Base-by-base conservation (phyloP, 1,140 invertebrate genomes). In the Cherax quadricarinatus region DNA sequence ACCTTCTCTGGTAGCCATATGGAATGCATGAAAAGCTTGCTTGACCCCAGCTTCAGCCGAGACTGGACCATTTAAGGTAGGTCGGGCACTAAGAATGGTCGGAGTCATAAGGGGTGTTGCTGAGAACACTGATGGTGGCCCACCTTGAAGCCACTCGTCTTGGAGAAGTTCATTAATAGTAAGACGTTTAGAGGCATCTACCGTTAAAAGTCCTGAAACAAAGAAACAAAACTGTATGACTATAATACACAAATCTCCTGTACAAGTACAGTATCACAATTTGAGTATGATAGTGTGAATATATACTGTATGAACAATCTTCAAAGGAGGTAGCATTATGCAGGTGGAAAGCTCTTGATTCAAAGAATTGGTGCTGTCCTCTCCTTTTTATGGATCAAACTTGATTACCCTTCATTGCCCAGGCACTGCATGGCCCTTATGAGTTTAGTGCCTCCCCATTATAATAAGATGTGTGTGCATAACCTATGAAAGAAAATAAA, bases 171-270 rank as follows among this genome's bases (percentile, higher is more conserved):
- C 96, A 18, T 94, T 93, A 94, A 98, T 97, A 51, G 96, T 96
- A 7, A 98, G 95, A 88, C 98, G 95, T 94, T 97, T 96, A 41
- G 95, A 95, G 0, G 98, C 97, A 94, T 98, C 97, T 1, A 98
- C 97, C 0, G 97, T 97, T 48, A 99, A 95, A 48, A 99, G 95
- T 62, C 92, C 92, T 93, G 83, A 21, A 86, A 60, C 16, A 97
- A 96, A 95, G 93, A 66, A 16, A 66, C 14, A 57, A 57, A 57
- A 57, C 2, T 41, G 30, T 9, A 57, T 30, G 49, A 60, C n/a
- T 80, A 49, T 9, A n/a, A n/a, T 21, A 81, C 18, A 51, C 24
- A 60, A 60, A 60, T 24, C 49, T n/a, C 9, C 10, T 62, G 49
- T 70, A 41, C 24, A 57, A 57, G 83, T 85, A 0, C 21, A 30